These are phyloP conservation scores for Myotis davidii DNA, from an alignment of 2,113 vertebrate species.

Conservation along the genomic window DNA sequence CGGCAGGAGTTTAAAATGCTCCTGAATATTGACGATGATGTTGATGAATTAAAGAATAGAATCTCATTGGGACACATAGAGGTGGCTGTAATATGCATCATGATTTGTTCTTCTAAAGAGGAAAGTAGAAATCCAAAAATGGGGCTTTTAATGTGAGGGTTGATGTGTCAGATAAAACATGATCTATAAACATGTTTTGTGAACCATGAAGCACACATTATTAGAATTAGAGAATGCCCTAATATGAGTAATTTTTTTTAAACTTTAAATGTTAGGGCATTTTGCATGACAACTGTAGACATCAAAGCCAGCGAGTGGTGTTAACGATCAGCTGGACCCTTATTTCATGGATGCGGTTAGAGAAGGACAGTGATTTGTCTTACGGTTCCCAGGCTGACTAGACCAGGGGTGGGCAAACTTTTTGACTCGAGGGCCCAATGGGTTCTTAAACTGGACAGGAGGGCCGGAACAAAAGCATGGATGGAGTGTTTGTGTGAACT, in stretches of 20 bases:
- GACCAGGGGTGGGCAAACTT: too few species aligned
- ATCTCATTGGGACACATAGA: neutral
- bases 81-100: neutral
- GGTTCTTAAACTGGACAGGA: too few species aligned
- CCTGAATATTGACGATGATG: neutral
- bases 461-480: too few species aligned
- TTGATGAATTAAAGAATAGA: neutral
- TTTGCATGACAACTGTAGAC: neutral
- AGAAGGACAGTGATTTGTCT: neutral
- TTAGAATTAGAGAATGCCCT: neutral
- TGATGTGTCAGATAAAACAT: neutral
- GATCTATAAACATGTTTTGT: neutral
- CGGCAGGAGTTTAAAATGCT: neutral
- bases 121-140: neutral
- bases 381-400: neutral
- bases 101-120: conserved; percentile 14
- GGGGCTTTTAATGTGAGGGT: neutral
- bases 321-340: neutral
- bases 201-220: neutral
- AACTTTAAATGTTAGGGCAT: neutral
- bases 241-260: neutral
- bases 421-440: too few species aligned
- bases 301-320: neutral
- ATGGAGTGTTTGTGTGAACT: too few species aligned
- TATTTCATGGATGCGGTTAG: neutral